phyloP scores from a whole-genome alignment of 2,113 vertebrate genomes.

The Dicaeum eximium region DNA sequence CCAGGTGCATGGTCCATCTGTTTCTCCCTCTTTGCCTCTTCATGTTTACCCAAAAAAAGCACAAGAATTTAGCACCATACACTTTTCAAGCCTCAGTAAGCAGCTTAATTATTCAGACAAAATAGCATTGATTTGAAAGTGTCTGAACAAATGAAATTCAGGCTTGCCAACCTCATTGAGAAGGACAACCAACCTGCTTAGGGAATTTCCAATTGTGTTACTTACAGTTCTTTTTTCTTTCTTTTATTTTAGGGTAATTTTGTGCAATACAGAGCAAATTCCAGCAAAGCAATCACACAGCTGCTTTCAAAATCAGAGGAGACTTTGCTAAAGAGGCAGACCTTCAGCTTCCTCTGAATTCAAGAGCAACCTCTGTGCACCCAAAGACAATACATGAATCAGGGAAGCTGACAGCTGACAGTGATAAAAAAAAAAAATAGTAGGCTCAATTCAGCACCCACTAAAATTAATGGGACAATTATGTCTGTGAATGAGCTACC shows the following conservation, averaged over 20 bases:
- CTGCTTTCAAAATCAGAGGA: neutral
- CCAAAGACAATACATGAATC: neutral
- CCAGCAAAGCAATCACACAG: neutral
- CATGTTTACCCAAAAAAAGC: neutral
- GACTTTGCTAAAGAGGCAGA: neutral
- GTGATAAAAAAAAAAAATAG: neutral
- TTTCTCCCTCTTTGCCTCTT: neutral
- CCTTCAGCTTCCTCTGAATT: neutral
- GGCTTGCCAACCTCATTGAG: neutral
- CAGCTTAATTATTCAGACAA: conserved; percentile 51
- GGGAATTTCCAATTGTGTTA: neutral
- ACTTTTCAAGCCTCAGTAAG: conserved; percentile 2
- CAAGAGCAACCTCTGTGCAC: neutral
- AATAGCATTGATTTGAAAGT: conserved; percentile 23
- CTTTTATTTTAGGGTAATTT: neutral
- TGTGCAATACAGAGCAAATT: neutral
- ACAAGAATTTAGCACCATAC: neutral
- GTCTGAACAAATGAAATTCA: conserved; percentile 21
- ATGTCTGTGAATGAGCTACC: neutral
- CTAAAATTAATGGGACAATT: neutral
- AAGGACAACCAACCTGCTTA: neutral
- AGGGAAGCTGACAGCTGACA: neutral
- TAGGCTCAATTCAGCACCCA: neutral
- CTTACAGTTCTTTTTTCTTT: neutral
- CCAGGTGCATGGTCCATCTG: neutral